A percentile compares a stretch with the other conserved stretches of the same genome.
These are phyloP conservation scores for Heliconius cydno DNA, from an alignment of 2,888 invertebrate genomes.

Conservation along the genomic window DNA sequence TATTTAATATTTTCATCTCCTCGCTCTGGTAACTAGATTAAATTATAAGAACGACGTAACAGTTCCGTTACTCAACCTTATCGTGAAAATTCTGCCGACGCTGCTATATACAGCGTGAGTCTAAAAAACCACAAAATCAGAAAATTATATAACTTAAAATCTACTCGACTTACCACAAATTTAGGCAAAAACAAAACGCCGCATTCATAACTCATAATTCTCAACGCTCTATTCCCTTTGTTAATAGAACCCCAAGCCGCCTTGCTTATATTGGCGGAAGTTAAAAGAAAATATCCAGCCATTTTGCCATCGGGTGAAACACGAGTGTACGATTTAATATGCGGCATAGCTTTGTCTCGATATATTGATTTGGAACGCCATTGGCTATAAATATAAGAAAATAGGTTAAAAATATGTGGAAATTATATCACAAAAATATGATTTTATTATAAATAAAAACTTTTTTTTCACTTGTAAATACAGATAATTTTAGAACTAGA, in stretches of 20 bases:
- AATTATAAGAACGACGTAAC: too few relatives aligned
- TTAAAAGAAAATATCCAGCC: conserved; percentile 93
- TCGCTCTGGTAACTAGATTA: too few relatives aligned
- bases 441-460: too few relatives aligned
- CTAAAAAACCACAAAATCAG: not conserved
- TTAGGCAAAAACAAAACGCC: conserved; percentile 95
- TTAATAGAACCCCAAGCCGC: conserved; percentile 96
- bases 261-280: conserved; percentile 97
- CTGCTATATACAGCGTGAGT: not conserved
- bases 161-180: conserved; percentile 87
- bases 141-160: not conserved
- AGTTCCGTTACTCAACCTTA: too few relatives aligned
- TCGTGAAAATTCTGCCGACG: too few relatives aligned
- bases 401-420: not conserved
- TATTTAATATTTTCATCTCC: too few relatives aligned
- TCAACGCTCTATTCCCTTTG: conserved; percentile 82
- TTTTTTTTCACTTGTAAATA: too few relatives aligned
- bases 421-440: too few relatives aligned
- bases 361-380: conserved; percentile 90
- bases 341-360: conserved; percentile 95
- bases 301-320: conserved; percentile 86
- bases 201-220: conserved; percentile 94
- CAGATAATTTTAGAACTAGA: too few relatives aligned
- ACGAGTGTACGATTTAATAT: conserved; percentile 95
- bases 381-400: conserved; percentile 79